Evolutionary conservation across 2,888 invertebrate genomes (phyloP).

Genomic region (Callosobruchus maculatus): DNA sequence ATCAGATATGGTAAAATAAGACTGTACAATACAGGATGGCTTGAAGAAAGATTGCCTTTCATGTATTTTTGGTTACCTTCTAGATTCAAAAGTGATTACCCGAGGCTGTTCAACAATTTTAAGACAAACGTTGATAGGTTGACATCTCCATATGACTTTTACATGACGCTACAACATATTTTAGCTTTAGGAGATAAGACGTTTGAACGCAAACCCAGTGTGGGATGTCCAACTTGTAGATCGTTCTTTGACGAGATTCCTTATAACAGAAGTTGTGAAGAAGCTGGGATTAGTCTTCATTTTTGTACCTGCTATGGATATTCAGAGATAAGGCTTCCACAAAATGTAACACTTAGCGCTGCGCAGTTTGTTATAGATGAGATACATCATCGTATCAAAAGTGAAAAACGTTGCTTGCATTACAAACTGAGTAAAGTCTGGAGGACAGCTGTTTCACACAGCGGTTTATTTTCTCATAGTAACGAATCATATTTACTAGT

Average conservation of each 20-base stretch:
- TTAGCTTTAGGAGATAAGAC: constrained; percentile 51
- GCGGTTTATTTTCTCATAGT: neutral
- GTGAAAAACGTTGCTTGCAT: constrained; percentile 47
- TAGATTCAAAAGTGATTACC: constrained; percentile 55
- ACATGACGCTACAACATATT: constrained; percentile 68
- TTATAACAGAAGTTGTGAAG: constrained; percentile 62
- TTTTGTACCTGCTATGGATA: constrained; percentile 72
- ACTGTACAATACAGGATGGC: constrained; percentile 67
- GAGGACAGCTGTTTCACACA: neutral
- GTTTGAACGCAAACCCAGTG: constrained; percentile 40
- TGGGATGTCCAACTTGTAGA: constrained; percentile 62
- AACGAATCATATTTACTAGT: constrained; percentile 54
- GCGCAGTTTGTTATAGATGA: constrained; percentile 42
- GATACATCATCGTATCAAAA: constrained; percentile 29
- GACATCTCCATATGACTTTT: constrained; percentile 73
- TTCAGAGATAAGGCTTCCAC: constrained; percentile 47
- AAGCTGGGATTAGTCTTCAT: constrained; percentile 64
- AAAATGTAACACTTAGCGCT: constrained; percentile 54
- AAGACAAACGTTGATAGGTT: constrained; percentile 63
- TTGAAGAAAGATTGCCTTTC: constrained; percentile 78
- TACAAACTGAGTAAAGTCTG: neutral
- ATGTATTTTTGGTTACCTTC: constrained; percentile 67
- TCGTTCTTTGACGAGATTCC: constrained; percentile 61
- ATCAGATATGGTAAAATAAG: constrained; percentile 73
- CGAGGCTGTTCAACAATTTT: constrained; percentile 56